Percentiles rank a stretch among this genome's conserved stretches.
Evolutionary conservation across 2,888 invertebrate species (phyloP).

Genomic region (Hemistola chrysoprasaria): DNA sequence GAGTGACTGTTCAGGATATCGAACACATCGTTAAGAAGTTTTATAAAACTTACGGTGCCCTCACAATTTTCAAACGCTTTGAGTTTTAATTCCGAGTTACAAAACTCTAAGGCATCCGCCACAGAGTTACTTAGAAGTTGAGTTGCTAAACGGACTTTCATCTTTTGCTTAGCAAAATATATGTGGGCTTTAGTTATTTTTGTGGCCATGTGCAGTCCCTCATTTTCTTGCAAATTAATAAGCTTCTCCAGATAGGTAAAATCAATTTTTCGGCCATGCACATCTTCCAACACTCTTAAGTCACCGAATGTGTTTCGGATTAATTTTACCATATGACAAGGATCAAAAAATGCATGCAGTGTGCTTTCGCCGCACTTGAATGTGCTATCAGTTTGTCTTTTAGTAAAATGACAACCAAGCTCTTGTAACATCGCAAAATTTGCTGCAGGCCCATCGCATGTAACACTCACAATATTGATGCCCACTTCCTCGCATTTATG

Average conservation of each 20-base stretch:
- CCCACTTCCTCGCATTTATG: not conserved
- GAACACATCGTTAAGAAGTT: constrained; percentile 11
- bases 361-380: not conserved
- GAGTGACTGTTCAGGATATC: constrained; percentile 25
- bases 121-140: constrained; percentile 21
- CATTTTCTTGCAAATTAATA: not conserved
- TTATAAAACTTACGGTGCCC: constrained; percentile 17
- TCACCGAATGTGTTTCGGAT: constrained; percentile 25
- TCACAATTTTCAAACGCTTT: constrained; percentile 14
- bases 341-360: constrained; percentile 12
- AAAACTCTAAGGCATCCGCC: constrained; percentile 15
- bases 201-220: constrained; percentile 4
- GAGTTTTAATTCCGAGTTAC: constrained; percentile 7
- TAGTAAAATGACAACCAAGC: not conserved
- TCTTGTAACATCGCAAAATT: constrained; percentile 2
- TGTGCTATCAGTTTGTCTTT: not conserved
- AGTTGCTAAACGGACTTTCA: constrained; percentile 17
- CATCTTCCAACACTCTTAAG: too few relatives aligned
- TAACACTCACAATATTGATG: not conserved
- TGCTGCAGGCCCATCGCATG: constrained; percentile 5
- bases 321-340: constrained; percentile 23
- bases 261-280: too few relatives aligned
- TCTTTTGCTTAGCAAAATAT: constrained; percentile 17
- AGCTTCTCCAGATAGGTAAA: too few relatives aligned
- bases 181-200: constrained; percentile 14